Evolutionary conservation across 2,113 vertebrate genomes (phyloP).

Genomic region (Periophthalmus modestus): DNA sequence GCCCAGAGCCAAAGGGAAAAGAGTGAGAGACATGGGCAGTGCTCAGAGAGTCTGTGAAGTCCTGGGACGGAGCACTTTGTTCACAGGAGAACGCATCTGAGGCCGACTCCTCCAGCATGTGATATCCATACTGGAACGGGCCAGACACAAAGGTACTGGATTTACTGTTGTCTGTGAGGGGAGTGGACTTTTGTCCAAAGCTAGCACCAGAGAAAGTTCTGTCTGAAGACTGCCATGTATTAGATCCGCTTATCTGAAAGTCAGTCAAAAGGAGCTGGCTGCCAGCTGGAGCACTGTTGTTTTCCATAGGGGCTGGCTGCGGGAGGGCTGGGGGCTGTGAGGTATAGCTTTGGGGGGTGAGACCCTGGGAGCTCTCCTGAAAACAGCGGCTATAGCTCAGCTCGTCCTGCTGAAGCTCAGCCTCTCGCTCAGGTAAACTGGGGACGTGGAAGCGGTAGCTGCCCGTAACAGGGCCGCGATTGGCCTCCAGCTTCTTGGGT

Average conservation of each 20-base stretch:
- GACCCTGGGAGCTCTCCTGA: slow-evolving; percentile 79
- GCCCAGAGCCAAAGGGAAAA: slow-evolving; percentile 79
- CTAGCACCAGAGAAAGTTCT: slow-evolving; percentile 84
- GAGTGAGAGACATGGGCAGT: slow-evolving; percentile 75
- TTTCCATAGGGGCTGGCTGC: slow-evolving; percentile 72
- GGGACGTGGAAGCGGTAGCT: slow-evolving; percentile 84
- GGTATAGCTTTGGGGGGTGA: slow-evolving; percentile 87
- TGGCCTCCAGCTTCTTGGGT: slow-evolving; percentile 81
- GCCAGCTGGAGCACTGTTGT: slow-evolving; percentile 65
- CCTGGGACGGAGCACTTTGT: slow-evolving; percentile 69
- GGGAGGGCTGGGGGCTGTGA: slow-evolving; percentile 81
- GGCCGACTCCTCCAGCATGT: slow-evolving; percentile 76
- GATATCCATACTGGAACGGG: slow-evolving; percentile 84
- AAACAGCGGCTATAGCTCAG: slow-evolving; percentile 82
- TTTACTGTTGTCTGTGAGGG: slow-evolving; percentile 81
- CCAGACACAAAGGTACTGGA: slow-evolving; percentile 62
- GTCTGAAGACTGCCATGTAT: slow-evolving; percentile 85
- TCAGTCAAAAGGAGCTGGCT: slow-evolving; percentile 82
- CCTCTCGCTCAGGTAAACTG: slow-evolving; percentile 78
- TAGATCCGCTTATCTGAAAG: slow-evolving; percentile 79
- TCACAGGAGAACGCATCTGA: slow-evolving; percentile 77
- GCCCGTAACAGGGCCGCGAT: slow-evolving; percentile 69
- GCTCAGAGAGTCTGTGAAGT: slow-evolving; percentile 72
- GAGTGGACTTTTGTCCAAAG: slow-evolving; percentile 80
- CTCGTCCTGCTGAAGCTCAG: slow-evolving; percentile 82